phyloP scores from a whole-genome alignment of 2,797 vertebrate species.

The Gastrophryne carolinensis region DNA sequence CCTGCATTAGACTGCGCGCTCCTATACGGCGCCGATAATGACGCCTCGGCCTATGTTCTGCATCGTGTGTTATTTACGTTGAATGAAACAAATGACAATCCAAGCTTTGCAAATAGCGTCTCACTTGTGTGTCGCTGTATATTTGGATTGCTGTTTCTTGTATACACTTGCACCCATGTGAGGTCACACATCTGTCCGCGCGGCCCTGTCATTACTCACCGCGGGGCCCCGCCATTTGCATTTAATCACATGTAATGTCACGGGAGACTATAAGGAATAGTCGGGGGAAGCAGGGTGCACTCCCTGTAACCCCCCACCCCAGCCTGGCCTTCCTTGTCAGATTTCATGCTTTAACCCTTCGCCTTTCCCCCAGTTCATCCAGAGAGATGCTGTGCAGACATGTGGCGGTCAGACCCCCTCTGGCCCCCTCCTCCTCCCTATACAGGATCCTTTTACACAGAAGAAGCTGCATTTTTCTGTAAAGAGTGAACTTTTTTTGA shows the following conservation, averaged over 20 bases:
- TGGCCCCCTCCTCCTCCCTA: conserved; percentile 7
- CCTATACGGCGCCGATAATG: no score
- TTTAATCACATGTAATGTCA: conserved; percentile 32
- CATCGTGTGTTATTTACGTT: no score
- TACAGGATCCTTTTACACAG: conserved; percentile 46
- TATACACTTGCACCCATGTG: no score
- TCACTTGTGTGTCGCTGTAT: no score
- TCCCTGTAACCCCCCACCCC: not conserved
- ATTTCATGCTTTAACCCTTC: conserved; percentile 38
- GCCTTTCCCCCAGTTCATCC: not conserved
- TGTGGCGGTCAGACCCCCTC: conserved; percentile 37
- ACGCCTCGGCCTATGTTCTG: no score
- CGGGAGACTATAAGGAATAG: conserved; percentile 13
- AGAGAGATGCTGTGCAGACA: conserved; percentile 44
- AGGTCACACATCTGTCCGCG: conserved; percentile 23
- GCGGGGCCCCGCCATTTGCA: not conserved
- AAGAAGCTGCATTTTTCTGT: conserved; percentile 50
- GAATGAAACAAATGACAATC: no score
- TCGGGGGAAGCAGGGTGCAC: not conserved
- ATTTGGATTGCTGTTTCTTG: no score
- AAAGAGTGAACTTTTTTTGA: conserved; percentile 50
- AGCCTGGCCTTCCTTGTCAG: not conserved
- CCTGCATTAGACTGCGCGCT: no score
- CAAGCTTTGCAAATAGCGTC: no score
- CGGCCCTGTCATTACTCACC: conserved; percentile 24